Conservation (phyloP, 2,797 vertebrate genomes). For the Myotis planiceps region DNA sequence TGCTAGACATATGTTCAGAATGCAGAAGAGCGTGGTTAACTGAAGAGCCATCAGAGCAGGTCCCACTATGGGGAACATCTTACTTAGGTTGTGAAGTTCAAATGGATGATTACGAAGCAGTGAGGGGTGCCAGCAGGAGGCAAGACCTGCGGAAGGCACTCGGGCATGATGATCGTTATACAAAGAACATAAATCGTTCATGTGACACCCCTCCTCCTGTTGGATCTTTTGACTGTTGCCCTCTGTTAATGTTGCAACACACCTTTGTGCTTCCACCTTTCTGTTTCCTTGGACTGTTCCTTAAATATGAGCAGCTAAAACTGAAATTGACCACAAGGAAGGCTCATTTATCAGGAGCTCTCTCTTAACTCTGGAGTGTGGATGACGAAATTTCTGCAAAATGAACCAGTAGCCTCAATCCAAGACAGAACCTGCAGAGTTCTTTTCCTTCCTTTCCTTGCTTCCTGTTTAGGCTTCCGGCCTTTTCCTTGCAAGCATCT, state of each 20-base stretch:
- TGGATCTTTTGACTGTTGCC: neutral
- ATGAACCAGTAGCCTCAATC: neutral
- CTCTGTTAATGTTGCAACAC: neutral
- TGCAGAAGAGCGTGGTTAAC: no score
- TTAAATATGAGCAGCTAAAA: neutral
- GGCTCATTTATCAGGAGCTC: neutral
- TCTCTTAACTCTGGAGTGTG: neutral
- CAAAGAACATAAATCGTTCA: neutral
- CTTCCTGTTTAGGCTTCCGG: neutral
- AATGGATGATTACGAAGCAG: neutral
- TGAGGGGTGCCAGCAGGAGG: no score
- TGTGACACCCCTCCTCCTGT: neutral
- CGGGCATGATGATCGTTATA: neutral
- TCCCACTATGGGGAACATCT: neutral
- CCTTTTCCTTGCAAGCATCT: neutral
- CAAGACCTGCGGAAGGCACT: neutral
- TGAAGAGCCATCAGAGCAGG: neutral
- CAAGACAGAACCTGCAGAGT: neutral
- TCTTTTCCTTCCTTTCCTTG: neutral
- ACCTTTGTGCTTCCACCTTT: neutral
- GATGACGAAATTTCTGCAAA: neutral
- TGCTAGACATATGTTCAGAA: neutral
- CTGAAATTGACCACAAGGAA: neutral
- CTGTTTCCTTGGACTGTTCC: neutral
- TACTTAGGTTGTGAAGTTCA: neutral